These are phyloP conservation scores for Trichechus manatus DNA, from an alignment of 2,113 vertebrate genomes.

Conservation along the genomic window DNA sequence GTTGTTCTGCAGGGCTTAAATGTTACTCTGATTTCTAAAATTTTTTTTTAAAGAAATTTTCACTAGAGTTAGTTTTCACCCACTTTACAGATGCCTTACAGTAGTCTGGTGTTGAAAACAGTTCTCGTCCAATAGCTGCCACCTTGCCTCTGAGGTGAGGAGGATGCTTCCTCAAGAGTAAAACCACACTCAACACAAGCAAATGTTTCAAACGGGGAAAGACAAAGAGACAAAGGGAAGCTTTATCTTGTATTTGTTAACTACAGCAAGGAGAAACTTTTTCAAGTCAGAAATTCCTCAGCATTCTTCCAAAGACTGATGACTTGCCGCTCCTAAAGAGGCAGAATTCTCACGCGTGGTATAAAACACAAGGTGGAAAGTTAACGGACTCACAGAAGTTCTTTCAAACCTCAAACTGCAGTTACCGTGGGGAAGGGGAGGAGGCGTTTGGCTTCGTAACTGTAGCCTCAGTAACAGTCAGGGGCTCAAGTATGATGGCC, in stretches of 20 bases:
- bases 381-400: not conserved
- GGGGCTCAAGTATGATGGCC: not conserved
- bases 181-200: not conserved
- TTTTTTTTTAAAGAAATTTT: slow-evolving; percentile 10
- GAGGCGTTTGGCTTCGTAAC: slow-evolving; percentile 9
- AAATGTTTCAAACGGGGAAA: not conserved
- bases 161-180: not conserved
- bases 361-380: not conserved
- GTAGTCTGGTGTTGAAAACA: slow-evolving; percentile 68
- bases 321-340: not conserved
- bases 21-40: slow-evolving; percentile 50
- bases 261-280: not conserved
- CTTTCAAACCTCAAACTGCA: not conserved
- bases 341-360: not conserved
- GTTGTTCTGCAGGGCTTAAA: not conserved
- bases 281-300: not conserved
- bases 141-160: slow-evolving; percentile 47
- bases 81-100: slow-evolving; percentile 69
- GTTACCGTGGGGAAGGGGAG: not conserved
- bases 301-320: not conserved
- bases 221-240: not conserved
- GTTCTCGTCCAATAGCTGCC: slow-evolving; percentile 44
- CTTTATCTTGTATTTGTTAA: not conserved
- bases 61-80: slow-evolving; percentile 60
- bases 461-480: not conserved